Percentiles rank a stretch among this genome's conserved stretches.
phyloP scores from a whole-genome alignment of 1,140 invertebrate species.

The Hylaeus volcanicus region DNA sequence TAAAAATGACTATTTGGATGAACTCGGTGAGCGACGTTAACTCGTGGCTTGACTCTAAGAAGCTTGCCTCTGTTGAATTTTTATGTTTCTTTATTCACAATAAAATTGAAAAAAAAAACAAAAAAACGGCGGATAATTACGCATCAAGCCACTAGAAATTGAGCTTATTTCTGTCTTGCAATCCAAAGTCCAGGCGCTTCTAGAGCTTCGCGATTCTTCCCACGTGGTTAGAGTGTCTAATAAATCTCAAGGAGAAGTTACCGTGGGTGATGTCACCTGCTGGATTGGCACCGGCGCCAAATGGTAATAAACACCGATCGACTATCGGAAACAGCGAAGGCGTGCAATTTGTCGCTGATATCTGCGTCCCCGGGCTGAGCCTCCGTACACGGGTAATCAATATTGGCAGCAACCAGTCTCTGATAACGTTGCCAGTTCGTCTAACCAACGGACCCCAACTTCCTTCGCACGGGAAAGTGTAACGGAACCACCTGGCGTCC shows the following conservation, averaged over 20 bases:
- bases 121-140: too few relatives aligned
- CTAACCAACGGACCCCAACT: constrained; percentile 7
- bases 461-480: constrained; percentile 27
- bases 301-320: constrained; percentile 54
- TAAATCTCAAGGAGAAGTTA: neutral
- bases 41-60: too few relatives aligned
- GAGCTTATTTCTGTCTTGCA: too few relatives aligned
- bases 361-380: constrained; percentile 46
- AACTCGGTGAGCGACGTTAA: too few relatives aligned
- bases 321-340: constrained; percentile 52
- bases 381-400: constrained; percentile 48
- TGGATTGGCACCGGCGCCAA: constrained; percentile 65
- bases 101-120: too few relatives aligned
- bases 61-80: too few relatives aligned
- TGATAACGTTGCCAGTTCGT: constrained; percentile 39
- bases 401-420: constrained; percentile 54
- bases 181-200: too few relatives aligned
- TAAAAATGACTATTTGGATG: too few relatives aligned
- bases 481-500: constrained; percentile 4
- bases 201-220: neutral
- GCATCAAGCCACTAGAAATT: too few relatives aligned
- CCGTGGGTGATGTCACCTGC: constrained; percentile 21
- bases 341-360: constrained; percentile 65
- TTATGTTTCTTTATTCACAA: too few relatives aligned
- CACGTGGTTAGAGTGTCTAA: neutral